These are phyloP conservation scores for Alviniconcha strummeri DNA, from an alignment of 2,888 invertebrate species.

Conservation along the genomic window DNA sequence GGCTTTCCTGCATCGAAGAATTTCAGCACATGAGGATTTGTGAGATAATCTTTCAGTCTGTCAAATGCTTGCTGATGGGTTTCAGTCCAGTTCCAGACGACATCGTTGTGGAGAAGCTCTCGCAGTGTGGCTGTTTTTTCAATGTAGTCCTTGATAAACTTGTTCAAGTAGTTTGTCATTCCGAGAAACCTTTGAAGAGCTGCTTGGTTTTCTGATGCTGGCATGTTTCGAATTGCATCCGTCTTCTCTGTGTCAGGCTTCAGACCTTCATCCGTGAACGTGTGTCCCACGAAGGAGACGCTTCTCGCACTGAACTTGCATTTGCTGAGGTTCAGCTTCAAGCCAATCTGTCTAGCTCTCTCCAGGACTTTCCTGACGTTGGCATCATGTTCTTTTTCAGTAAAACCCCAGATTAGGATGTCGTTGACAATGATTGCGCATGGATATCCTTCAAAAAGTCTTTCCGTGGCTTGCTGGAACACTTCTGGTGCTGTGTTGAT, in stretches of 20 bases:
- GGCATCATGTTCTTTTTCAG: conserved; percentile 32
- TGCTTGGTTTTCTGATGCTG: not conserved
- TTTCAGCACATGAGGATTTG: conserved; percentile 10
- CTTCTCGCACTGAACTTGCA: not conserved
- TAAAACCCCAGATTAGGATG: conserved; percentile 14
- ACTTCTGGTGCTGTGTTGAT: conserved; percentile 34
- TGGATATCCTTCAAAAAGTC: conserved; percentile 26
- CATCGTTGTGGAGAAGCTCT: not conserved
- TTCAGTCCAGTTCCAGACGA: conserved; percentile 1
- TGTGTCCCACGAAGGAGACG: not conserved
- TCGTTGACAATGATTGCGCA: conserved; percentile 36
- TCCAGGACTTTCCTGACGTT: conserved; percentile 24
- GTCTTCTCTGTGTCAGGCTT: not conserved
- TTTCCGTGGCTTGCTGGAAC: conserved; percentile 37
- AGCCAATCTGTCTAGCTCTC: conserved; percentile 18
- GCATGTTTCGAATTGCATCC: not conserved
- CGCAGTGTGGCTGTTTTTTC: not conserved
- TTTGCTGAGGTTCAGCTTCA: conserved; percentile 29
- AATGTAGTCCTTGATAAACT: not conserved
- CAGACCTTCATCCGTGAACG: not conserved
- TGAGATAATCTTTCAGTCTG: not conserved
- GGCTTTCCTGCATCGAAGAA: conserved; percentile 31
- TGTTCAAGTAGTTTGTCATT: not conserved
- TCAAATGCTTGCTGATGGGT: conserved; percentile 29
- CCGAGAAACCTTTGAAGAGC: not conserved